Percentiles rank a stretch among this genome's conserved stretches.
Conservation (phyloP, 2,888 invertebrate species). For the Portevinia maculata region DNA sequence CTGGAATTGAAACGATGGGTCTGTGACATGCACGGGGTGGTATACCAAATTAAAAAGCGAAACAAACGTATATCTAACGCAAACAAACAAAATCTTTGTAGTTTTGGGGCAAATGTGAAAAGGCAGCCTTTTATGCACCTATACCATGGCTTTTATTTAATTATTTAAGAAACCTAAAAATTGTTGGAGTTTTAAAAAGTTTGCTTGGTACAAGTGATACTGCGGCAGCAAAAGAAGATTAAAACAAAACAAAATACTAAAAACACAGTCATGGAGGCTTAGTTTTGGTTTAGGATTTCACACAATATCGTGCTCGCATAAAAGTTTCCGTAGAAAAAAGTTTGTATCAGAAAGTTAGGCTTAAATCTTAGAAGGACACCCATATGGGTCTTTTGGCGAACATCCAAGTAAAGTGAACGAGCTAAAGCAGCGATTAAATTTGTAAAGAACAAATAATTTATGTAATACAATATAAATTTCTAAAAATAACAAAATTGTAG, state of each 20-base stretch:
- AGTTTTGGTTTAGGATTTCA: conserved; percentile 12
- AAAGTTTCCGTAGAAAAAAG: conserved; percentile 12
- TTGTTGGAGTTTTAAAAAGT: conserved; percentile 1
- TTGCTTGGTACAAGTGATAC: conserved; percentile 5
- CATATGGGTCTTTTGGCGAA: too few relatives aligned
- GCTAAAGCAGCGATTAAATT: too few relatives aligned
- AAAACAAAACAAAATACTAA: too few relatives aligned
- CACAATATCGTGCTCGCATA: conserved; percentile 12
- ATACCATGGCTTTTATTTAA: conserved; percentile 27
- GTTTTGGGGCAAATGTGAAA: conserved; percentile 27
- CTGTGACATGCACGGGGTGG: background rate
- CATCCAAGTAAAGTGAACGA: too few relatives aligned
- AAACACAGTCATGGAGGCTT: conserved; percentile 1
- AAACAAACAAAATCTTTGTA: conserved; percentile 19
- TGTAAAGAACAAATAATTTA: too few relatives aligned
- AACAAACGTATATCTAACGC: conserved; percentile 22
- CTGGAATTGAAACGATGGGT: background rate
- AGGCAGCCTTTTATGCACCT: conserved; percentile 1
- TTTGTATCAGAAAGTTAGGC: background rate
- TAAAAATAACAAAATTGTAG: too few relatives aligned
- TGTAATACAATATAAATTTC: too few relatives aligned
- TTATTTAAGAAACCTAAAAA: conserved; percentile 45
- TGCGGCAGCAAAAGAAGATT: conserved; percentile 10
- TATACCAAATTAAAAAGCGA: conserved; percentile 27
- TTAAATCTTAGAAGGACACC: too few relatives aligned